Percentiles rank a stretch among this genome's conserved stretches.
These are phyloP conservation scores for Tetramorium parvispinum DNA, from an alignment of 1,140 invertebrate species.

Conservation along the genomic window DNA sequence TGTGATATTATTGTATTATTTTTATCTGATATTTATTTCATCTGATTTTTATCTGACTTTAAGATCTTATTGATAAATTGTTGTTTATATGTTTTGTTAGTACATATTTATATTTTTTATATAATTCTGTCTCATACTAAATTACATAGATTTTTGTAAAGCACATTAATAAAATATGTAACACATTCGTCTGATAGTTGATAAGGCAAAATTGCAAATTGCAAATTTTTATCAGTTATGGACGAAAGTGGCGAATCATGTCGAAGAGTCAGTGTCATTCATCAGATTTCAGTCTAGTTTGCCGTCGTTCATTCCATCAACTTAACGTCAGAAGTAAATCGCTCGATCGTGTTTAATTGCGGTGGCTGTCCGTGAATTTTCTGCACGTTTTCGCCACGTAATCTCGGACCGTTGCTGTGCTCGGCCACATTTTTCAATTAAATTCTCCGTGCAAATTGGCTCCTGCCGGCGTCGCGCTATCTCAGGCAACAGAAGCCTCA, in stretches of 20 bases:
- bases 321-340: constrained; percentile 32
- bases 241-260: not conserved
- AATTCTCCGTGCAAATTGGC: constrained; percentile 75
- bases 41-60: not conserved
- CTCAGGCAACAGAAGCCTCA: not conserved
- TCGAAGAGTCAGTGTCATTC: not conserved
- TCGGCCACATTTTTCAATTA: constrained; percentile 74
- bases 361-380: constrained; percentile 42
- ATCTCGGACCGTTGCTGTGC: constrained; percentile 57
- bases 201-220: not conserved
- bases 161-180: not conserved
- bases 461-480: constrained; percentile 11
- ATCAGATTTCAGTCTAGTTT: not conserved
- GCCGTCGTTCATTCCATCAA: constrained; percentile 12
- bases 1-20: not conserved
- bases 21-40: too few species aligned
- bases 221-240: not conserved
- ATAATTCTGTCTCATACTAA: not conserved
- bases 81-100: not conserved
- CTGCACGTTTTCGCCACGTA: constrained; percentile 58
- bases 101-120: not conserved
- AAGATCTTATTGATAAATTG: not conserved
- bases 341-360: constrained; percentile 57
- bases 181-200: not conserved
- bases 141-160: not conserved